These are phyloP conservation scores for Micropoecilia bifurca DNA, from an alignment of 2,797 vertebrate genomes.

Conservation along the genomic window DNA sequence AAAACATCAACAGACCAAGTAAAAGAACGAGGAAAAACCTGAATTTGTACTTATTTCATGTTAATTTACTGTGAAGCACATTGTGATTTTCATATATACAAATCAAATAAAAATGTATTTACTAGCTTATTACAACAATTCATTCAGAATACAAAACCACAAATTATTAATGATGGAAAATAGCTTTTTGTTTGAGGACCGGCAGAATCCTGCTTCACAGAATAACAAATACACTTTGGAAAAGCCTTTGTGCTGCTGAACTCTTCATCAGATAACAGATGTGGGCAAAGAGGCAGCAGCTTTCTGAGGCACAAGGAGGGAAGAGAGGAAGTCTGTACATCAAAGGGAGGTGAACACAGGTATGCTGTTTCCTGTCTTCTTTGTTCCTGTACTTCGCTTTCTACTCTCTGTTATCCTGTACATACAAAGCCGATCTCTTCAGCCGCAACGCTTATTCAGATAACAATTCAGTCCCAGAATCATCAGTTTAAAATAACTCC, in stretches of 20 bases:
- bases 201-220: constrained; percentile 48
- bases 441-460: constrained; percentile 5
- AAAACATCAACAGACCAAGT: neutral
- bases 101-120: neutral
- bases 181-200: constrained; percentile 43
- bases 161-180: constrained; percentile 14
- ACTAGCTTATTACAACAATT: neutral
- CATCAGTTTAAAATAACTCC: constrained; percentile 23
- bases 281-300: neutral
- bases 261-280: constrained; percentile 4
- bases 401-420: constrained; percentile 29
- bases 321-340: constrained; percentile 22
- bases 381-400: constrained; percentile 58
- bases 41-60: neutral
- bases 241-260: constrained; percentile 33
- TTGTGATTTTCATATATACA: neutral
- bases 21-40: neutral
- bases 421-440: constrained; percentile 3
- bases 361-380: constrained; percentile 50
- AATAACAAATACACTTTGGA: constrained; percentile 71
- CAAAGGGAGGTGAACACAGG: constrained; percentile 30
- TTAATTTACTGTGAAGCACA: neutral
- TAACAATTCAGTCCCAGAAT: neutral
- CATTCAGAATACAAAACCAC: neutral
- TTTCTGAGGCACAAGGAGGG: constrained; percentile 36